phyloP scores from a whole-genome alignment of 2,113 vertebrate genomes.

The Mesitornis unicolor region DNA sequence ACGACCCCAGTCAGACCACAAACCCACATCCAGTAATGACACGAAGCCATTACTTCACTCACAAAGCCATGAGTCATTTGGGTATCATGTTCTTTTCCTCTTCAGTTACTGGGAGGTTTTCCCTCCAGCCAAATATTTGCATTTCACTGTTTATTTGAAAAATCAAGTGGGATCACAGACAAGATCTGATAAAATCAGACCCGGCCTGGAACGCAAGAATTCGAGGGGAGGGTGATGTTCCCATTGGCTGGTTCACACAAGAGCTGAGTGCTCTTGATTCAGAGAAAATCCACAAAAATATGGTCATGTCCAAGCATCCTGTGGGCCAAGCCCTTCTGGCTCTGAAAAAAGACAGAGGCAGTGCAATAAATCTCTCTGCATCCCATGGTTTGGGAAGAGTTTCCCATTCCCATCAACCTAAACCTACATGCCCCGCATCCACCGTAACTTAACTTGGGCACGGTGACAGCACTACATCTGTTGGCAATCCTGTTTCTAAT shows the following conservation, averaged over 20 bases:
- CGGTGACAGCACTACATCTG: rapidly evolving
- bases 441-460: neutral
- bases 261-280: neutral
- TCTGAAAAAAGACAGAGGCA: neutral
- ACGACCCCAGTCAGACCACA: neutral
- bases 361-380: neutral
- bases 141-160: neutral
- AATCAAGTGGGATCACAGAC: neutral
- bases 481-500: neutral
- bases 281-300: neutral
- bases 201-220: neutral
- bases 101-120: neutral
- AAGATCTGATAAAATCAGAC: neutral
- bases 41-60: neutral
- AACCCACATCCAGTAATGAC: neutral
- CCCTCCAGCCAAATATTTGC: neutral
- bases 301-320: neutral
- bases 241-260: neutral
- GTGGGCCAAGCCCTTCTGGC: neutral
- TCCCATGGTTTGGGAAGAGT: neutral
- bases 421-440: neutral
- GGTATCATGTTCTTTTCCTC: neutral
- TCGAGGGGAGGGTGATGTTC: neutral
- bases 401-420: neutral
- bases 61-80: neutral